Base-by-base conservation (phyloP, 2,113 vertebrate genomes). In the Morone chrysops region DNA sequence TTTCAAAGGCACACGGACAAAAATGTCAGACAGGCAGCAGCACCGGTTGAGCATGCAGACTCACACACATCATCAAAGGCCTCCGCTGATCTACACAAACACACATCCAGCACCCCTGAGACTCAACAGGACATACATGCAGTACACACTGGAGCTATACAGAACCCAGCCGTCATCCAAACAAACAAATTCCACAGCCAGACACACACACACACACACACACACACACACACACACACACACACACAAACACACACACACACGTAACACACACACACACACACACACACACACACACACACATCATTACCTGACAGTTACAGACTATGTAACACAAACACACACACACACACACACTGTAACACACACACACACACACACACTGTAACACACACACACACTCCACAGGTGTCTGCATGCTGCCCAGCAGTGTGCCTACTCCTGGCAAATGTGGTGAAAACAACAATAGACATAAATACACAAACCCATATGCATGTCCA, bases 1-100 rank as follows among this genome's bases (percentile, higher is more conserved):
- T 90, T 92, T 90, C 84, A 92, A 70, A 87, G 72, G 74, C 67
- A 47, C 47, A 73, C 48, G 47, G 70, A 89, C 81, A 82, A 71
- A 82, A 85, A 89, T 84, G 83, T 85, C 82, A 82, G 72, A 62
- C 63, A 51, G 76, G 62, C 83, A 47, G 75, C 43, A 20, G 67
- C 75, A 61, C 62, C 41, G 25, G 68, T 61, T 65, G 79, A 75
- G 59, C 69, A 76, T 3, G 51, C 73, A 68, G 61, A 56, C 80
- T 17, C 8, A 2, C 31, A 61, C 77, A 50, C 62, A 80, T 53
- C 75, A 80, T 85, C 82, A 87, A 82, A 86, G 65, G 62, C 48
- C 36, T 54, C 63, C 17, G 17, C 56, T 41, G 63, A 68, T 70
- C 47, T 2, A 40, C 65, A 81, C 38, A 74, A 54, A 71, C 70